Evolutionary conservation across 1,140 invertebrate genomes (phyloP).

Genomic region (Aphaenogaster rudis): DNA sequence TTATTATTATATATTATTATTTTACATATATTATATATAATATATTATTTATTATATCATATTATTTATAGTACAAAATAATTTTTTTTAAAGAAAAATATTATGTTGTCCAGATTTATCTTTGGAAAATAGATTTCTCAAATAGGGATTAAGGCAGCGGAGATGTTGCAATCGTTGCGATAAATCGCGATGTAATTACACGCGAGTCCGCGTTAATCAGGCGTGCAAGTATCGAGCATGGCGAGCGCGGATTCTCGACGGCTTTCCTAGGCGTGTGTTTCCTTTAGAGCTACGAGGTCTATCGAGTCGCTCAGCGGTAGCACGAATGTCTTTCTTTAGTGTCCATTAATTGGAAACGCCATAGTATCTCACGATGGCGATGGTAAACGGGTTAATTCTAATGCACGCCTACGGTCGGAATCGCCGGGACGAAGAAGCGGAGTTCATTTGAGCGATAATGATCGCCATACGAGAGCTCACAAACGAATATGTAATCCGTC

Average conservation of each 20-base stretch:
- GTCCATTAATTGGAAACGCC: conserved; percentile 69
- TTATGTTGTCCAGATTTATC: neutral
- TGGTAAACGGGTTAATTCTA: conserved; percentile 70
- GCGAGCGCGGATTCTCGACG: conserved; percentile 29
- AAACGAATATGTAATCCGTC: conserved; percentile 38
- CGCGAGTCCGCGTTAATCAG: conserved; percentile 61
- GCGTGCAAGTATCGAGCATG: conserved; percentile 45
- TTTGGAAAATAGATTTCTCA: neutral
- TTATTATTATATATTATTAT: no score
- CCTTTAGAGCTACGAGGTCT: conserved; percentile 54
- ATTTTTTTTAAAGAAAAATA: neutral
- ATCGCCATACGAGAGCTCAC: conserved; percentile 1
- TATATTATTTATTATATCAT: neutral
- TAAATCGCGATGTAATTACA: conserved; percentile 74
- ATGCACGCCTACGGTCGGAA: conserved; percentile 28
- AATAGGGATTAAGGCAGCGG: neutral
- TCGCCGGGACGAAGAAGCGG: conserved; percentile 24
- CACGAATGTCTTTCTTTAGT: conserved; percentile 60
- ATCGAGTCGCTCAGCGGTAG: conserved; percentile 47
- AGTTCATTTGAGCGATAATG: conserved; percentile 57
- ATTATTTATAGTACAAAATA: neutral
- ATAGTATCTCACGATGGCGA: conserved; percentile 48
- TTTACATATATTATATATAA: no score
- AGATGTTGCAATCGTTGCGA: conserved; percentile 61
- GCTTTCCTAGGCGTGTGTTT: conserved; percentile 40